A percentile compares a stretch with the other conserved stretches of the same genome.
Conservation (phyloP, 1,140 invertebrate species). For the Vanessa atalanta region DNA sequence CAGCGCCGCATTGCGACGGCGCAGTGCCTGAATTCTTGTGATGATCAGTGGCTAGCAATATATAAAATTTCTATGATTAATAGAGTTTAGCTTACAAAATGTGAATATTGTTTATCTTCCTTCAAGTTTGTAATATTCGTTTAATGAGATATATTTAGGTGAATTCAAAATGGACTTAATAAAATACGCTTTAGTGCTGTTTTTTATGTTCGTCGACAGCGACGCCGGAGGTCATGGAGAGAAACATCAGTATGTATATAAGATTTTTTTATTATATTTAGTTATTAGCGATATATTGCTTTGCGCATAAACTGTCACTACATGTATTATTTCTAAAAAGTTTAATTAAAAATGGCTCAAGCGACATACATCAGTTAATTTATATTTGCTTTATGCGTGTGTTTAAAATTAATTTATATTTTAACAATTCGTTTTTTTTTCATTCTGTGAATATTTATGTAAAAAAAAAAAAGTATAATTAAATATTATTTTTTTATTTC, state of each 20-base stretch:
- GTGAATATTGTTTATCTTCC: conserved; percentile 49
- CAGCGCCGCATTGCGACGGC: conserved; percentile 42
- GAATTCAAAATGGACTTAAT: conserved; percentile 56
- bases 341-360: neutral
- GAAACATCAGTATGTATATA: conserved; percentile 64
- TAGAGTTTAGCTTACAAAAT: conserved; percentile 47
- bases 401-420: neutral
- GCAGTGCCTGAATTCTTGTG: conserved; percentile 36
- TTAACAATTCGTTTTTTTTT: neutral
- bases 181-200: conserved; percentile 58
- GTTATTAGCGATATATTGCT: neutral
- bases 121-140: conserved; percentile 36
- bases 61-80: neutral
- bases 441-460: neutral
- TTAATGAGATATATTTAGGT: neutral
- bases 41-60: neutral
- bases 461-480: neutral
- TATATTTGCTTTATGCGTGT: neutral
- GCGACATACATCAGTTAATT: neutral
- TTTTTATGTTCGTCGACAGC: conserved; percentile 55
- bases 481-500: neutral
- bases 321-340: neutral
- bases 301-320: neutral
- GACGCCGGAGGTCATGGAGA: conserved; percentile 69
- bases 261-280: conserved; percentile 8